Evolutionary conservation across 2,888 invertebrate species (phyloP).

Genomic region (Drosophila bunnanda): DNA sequence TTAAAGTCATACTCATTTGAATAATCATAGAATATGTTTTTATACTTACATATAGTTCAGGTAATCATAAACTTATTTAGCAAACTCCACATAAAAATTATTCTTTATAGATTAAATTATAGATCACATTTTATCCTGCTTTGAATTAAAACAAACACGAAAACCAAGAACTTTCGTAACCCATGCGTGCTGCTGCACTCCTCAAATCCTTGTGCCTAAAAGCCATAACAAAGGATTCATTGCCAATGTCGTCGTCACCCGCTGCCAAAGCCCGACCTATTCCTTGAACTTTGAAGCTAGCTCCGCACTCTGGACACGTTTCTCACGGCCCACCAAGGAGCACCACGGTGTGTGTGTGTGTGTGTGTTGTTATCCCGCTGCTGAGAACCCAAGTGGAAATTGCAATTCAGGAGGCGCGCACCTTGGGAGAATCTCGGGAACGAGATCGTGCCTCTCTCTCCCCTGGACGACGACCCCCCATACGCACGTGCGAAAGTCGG

Average conservation of each 20-base stretch:
- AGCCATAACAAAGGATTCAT: conserved; percentile 15
- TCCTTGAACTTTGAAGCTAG: conserved; percentile 3
- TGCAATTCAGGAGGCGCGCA: conserved; percentile 47
- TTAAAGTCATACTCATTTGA: too few species aligned
- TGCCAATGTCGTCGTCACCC: conserved; percentile 33
- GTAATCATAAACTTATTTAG: not conserved
- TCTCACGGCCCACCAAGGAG: conserved; percentile 43
- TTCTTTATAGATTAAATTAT: not conserved
- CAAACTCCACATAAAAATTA: not conserved
- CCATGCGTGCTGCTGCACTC: conserved; percentile 24
- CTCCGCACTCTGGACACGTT: conserved; percentile 24
- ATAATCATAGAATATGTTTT: not conserved
- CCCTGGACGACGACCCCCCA: conserved; percentile 71
- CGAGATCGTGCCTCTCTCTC: conserved; percentile 32
- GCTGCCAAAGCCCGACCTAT: conserved; percentile 22
- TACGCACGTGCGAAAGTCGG: conserved; percentile 75
- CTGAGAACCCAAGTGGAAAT: conserved; percentile 70
- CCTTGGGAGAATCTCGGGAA: conserved; percentile 23
- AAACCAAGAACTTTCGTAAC: not conserved
- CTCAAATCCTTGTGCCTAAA: not conserved
- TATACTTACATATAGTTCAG: not conserved
- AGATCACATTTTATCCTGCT: not conserved
- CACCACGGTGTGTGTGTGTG: conserved; percentile 13
- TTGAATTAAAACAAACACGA: not conserved
- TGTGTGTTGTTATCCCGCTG: conserved; percentile 72